Evolutionary conservation across 2,113 vertebrate species (phyloP).

Genomic region (Oreocharis arfaki): DNA sequence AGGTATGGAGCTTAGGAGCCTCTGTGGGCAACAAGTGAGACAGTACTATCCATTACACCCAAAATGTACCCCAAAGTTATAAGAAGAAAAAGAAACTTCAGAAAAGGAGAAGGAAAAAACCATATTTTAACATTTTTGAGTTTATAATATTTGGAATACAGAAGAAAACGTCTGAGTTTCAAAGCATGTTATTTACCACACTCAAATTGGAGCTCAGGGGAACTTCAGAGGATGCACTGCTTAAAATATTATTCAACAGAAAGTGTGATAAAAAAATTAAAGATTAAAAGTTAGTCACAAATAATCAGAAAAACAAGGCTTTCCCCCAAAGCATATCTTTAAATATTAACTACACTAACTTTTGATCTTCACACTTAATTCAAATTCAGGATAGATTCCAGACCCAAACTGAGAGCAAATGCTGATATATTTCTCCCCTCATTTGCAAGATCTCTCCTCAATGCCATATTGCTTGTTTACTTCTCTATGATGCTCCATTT

Average conservation of each 20-base stretch:
- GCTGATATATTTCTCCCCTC: neutral
- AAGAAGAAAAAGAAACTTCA: neutral
- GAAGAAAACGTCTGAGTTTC: neutral
- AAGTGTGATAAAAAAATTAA: neutral
- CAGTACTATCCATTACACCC: neutral
- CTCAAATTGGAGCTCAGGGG: neutral
- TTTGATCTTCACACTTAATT: constrained; percentile 56
- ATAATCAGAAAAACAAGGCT: constrained; percentile 9
- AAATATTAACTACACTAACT: constrained; percentile 30
- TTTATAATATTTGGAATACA: neutral
- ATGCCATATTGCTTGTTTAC: constrained; percentile 31
- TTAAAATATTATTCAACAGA: constrained; percentile 2
- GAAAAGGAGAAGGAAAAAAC: neutral
- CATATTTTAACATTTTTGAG: neutral
- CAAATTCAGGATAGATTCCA: constrained; percentile 6
- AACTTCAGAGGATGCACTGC: neutral
- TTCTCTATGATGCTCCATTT: constrained; percentile 34
- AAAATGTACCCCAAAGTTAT: neutral
- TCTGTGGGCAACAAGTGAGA: neutral
- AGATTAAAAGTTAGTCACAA: constrained; percentile 23
- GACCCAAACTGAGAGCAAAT: neutral
- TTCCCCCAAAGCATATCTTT: constrained; percentile 24
- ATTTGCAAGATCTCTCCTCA: constrained; percentile 2
- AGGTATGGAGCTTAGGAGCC: neutral
- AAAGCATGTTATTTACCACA: neutral